Conservation (phyloP, 1,140 invertebrate genomes). For the Chrysopa pallens region DNA sequence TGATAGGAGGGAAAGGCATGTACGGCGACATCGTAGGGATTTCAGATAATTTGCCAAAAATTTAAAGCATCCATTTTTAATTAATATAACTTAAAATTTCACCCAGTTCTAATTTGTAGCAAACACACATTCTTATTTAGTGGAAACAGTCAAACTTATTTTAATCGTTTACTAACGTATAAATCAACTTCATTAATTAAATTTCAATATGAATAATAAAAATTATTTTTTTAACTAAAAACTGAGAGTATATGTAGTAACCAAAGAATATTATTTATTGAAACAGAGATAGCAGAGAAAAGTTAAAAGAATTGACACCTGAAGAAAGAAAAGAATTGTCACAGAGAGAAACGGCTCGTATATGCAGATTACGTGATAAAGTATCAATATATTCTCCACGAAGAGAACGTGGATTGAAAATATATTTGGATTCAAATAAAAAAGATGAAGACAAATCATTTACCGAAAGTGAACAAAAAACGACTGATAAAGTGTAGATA, state of each 20-base stretch:
- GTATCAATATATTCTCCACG: conserved; percentile 29
- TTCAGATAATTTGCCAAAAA: too few relatives aligned
- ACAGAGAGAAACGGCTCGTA: conserved; percentile 34
- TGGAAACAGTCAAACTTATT: too few relatives aligned
- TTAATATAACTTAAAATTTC: too few relatives aligned
- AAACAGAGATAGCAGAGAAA: conserved; percentile 41
- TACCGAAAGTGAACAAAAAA: conserved; percentile 5
- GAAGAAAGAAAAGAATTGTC: conserved; percentile 42
- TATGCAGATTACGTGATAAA: conserved; percentile 20
- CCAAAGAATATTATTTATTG: too few relatives aligned
- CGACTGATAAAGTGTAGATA: conserved; percentile 14
- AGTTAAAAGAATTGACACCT: conserved; percentile 32
- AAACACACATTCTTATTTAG: too few relatives aligned
- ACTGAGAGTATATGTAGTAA: too few relatives aligned
- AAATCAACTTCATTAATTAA: not conserved
- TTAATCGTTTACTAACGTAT: too few relatives aligned
- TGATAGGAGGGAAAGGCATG: too few relatives aligned
- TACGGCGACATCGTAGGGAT: too few relatives aligned
- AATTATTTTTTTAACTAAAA: conserved; percentile 1
- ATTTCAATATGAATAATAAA: not conserved
- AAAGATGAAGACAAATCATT: conserved; percentile 12
- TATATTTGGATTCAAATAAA: conserved; percentile 38
- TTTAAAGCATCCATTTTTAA: too few relatives aligned
- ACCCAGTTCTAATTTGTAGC: too few relatives aligned
- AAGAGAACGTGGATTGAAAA: conserved; percentile 54